phyloP scores from a whole-genome alignment of 2,113 vertebrate genomes.

The Electrona antarctica region DNA sequence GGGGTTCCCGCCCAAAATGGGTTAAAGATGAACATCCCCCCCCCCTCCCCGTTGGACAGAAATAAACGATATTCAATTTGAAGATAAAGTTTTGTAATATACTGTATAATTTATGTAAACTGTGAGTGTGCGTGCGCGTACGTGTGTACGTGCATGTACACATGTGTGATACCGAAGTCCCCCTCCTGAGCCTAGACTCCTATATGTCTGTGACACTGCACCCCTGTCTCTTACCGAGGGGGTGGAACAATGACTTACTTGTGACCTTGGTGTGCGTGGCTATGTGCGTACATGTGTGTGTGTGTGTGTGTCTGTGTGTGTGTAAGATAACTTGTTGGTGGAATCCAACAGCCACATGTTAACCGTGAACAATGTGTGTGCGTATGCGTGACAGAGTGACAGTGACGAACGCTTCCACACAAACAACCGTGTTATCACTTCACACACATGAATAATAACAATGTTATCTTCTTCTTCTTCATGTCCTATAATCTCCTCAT shows the following conservation, averaged over 20 bases:
- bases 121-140: not conserved
- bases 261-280: not conserved
- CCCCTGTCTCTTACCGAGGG: conserved; percentile 23
- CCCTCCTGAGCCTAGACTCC: conserved; percentile 3
- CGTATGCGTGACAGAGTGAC: not conserved
- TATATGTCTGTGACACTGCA: conserved; percentile 6
- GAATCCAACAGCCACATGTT: not conserved
- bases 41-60: too few relatives aligned
- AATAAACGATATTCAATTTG: too few relatives aligned
- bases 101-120: too few relatives aligned
- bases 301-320: not conserved
- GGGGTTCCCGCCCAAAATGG: too few relatives aligned
- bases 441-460: too few relatives aligned
- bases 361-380: not conserved
- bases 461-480: not conserved
- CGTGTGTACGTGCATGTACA: not conserved
- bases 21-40: too few relatives aligned
- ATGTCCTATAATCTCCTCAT: not conserved
- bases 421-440: not conserved
- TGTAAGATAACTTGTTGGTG: not conserved
- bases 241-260: conserved; percentile 1
- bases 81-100: too few relatives aligned
- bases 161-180: not conserved
- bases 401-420: not conserved
- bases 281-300: not conserved